These are phyloP conservation scores for Atopsyche davidsoni DNA, from an alignment of 1,140 invertebrate genomes.

Conservation along the genomic window DNA sequence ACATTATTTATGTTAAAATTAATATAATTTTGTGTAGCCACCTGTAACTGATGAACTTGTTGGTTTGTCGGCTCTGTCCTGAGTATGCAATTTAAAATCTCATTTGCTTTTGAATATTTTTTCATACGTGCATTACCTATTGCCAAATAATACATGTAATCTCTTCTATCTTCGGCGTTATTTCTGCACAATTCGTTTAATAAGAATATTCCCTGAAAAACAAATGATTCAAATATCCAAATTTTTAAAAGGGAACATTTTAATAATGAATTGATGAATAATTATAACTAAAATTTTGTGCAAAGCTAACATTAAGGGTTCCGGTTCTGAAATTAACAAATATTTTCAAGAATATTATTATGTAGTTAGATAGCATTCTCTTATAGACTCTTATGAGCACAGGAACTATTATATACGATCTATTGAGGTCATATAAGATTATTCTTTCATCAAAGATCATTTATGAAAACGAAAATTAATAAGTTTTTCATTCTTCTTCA, in stretches of 20 bases:
- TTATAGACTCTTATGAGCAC: no score
- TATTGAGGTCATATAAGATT: no score
- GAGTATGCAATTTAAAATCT: constrained; percentile 76
- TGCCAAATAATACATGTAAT: constrained; percentile 93
- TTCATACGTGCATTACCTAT: constrained; percentile 88
- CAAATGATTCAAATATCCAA: background rate
- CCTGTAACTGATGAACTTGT: constrained; percentile 68
- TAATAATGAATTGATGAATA: constrained; percentile 3
- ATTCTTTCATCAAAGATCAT: no score
- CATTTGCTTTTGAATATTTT: constrained; percentile 78
- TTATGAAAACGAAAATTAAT: no score
- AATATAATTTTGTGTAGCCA: no score
- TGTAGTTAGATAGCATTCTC: no score
- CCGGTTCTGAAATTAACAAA: no score
- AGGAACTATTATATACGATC: no score
- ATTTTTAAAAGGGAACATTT: background rate
- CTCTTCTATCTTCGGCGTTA: constrained; percentile 70
- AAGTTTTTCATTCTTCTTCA: no score
- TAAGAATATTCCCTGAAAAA: constrained; percentile 67
- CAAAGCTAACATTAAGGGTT: no score
- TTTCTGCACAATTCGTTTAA: constrained; percentile 79
- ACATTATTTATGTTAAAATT: no score
- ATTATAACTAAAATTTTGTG: background rate
- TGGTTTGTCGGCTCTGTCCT: constrained; percentile 86
- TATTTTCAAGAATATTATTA: no score